Base-by-base conservation (phyloP, 1,140 invertebrate genomes). In the Meloidogyne floridensis region DNA sequence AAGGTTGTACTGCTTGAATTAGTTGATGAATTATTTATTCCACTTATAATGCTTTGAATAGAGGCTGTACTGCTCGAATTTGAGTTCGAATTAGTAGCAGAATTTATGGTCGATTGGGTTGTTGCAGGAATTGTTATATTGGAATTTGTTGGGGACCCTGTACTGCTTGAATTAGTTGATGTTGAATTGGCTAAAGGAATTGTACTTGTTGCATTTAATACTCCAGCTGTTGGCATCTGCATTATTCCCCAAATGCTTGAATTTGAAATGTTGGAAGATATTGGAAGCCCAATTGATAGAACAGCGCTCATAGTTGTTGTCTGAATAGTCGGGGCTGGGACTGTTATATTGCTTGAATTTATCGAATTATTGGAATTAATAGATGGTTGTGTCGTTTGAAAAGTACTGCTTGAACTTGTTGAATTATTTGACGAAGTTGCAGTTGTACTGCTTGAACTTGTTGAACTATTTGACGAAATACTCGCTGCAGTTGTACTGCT, bases 1-100 rank as follows among this genome's bases (percentile, higher is more conserved):
- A 20, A 20, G 20, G 75, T 76, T 54, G 75, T 8, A 59, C 75
- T 20, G 54, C 54, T 77, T 59, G 75, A 54, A 59, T 10, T 59
- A 1, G 75, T 54, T 76, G 47, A 32, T 13, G 51, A 3, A 8
- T 54, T 15, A 2, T 13, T 42, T 53, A 32, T 77, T 11, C 11
- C 11, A 32, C 20, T 8, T 59, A 51, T 32, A 15, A 51, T 53
- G 10, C 47, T 65, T 65, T 77, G 59, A 18, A 10, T 59, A 47
- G 42, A 56, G 20, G 43, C 15, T 20, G 15, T 43, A 6, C 47
- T 47, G 47, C 47, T 47, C 7, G 47, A 47, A 47, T 47, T 47
- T 47, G 47, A 20, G 20, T 20, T 20, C 47, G 47, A 47, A 47
- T 47, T 47, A 5, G 47, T 47, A 47, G 7, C 47, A 47, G 47